These are phyloP conservation scores for Orcinus orca DNA, from an alignment of 2,113 vertebrate genomes.

Conservation along the genomic window DNA sequence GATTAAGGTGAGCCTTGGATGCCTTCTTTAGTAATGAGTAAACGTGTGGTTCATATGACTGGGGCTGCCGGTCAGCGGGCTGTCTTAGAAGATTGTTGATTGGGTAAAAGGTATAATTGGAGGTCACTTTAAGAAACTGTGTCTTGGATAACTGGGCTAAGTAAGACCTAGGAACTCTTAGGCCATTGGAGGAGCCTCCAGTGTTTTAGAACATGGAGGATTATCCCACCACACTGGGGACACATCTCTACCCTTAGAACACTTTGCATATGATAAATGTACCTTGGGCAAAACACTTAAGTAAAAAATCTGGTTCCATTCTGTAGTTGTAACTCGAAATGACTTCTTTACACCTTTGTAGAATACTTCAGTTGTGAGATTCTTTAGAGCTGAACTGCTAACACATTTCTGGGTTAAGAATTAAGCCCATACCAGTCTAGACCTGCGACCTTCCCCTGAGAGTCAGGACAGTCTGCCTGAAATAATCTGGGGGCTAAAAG, in stretches of 20 bases:
- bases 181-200: neutral
- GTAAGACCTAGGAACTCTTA: neutral
- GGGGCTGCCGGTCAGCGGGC: neutral
- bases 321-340: neutral
- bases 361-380: neutral
- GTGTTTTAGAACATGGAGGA: neutral
- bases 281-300: neutral
- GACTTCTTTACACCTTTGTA: neutral
- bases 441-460: neutral
- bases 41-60: rapidly evolving
- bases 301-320: neutral
- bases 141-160: neutral
- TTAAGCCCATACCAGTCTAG: neutral
- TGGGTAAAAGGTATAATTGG: neutral
- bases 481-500: neutral
- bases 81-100: neutral
- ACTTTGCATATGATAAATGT: neutral
- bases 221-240: neutral
- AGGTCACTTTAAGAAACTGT: neutral
- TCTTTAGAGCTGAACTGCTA: neutral
- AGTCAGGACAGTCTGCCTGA: neutral
- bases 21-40: too few species aligned
- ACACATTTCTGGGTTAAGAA: neutral
- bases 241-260: neutral
- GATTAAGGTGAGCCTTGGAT: too few species aligned